Percentiles rank a stretch among this genome's conserved stretches.
Evolutionary conservation across 92 coral and sea anemone species (phyloP).

Genomic region (Heteractis magnifica): DNA sequence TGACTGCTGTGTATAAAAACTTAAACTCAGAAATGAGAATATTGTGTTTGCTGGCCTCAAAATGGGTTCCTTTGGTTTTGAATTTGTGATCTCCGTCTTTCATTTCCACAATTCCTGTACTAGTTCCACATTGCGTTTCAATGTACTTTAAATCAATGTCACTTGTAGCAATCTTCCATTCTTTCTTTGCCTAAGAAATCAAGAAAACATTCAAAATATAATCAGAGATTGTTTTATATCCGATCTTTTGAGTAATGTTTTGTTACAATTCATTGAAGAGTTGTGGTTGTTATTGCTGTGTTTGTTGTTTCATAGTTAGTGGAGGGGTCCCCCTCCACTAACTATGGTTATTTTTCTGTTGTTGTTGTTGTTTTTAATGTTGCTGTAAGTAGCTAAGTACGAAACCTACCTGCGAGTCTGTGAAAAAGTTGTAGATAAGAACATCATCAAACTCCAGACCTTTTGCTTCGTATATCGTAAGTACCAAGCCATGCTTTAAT

Average conservation of each 20-base stretch:
- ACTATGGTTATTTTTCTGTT: not conserved
- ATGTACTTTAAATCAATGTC: constrained; percentile 52
- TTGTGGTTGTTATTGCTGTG: too few relatives aligned
- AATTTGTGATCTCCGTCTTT: constrained; percentile 54
- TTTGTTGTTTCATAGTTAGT: too few relatives aligned
- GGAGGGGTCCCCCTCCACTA: too few relatives aligned
- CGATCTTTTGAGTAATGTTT: too few relatives aligned
- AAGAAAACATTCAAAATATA: not conserved
- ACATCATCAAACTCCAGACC: constrained; percentile 97
- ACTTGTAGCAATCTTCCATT: constrained; percentile 90
- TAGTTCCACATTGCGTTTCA: constrained; percentile 34
- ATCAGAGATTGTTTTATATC: too few relatives aligned
- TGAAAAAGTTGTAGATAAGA: constrained; percentile 85
- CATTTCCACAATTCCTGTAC: constrained; percentile 66
- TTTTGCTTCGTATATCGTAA: constrained; percentile 93
- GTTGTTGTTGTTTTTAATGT: too few relatives aligned
- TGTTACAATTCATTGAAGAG: too few relatives aligned
- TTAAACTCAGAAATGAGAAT: constrained; percentile 85
- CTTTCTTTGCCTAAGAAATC: constrained; percentile 71
- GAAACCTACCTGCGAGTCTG: constrained; percentile 80
- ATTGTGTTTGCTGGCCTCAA: constrained; percentile 67
- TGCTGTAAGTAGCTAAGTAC: too few relatives aligned
- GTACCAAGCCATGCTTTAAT: constrained; percentile 75
- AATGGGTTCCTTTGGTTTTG: constrained; percentile 67
- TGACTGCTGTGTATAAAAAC: constrained; percentile 87